Evolutionary conservation across 2,113 vertebrate genomes (phyloP), one percentile per base, ranked within the genome.

Genomic region (Promerops cafer): DNA sequence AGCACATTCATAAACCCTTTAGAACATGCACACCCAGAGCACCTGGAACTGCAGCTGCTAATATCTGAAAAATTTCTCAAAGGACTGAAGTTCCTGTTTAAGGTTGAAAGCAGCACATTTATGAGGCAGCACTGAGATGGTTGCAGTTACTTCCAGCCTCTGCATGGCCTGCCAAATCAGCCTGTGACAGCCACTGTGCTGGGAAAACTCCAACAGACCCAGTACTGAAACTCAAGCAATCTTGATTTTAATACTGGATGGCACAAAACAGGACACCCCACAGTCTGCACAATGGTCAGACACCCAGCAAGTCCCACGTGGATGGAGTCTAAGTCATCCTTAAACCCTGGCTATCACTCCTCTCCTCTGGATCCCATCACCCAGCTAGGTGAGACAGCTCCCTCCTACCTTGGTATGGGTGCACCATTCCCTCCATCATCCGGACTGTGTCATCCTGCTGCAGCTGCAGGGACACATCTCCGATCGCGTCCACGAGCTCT

Each of bases 401-500:
- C 33, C 39, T 69, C 93, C 78, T 97, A 99, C 99, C 99, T 98
- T 98, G 98, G 97, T 99, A 99, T 0, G 99, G 99, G 72, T 99
- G 99, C 26, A 98, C 98, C 99, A 99, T 99, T 61, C 99, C 99
- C 33, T 99, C 98, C 95, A 98, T 92, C 98, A 99, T 96, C 78
- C 96, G 94, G 77, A 99, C 98, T 0, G 98, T 98, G 96, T 99
- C 96, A 9, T 99, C 98, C 2, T 94, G 98, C 97, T 98, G 98
- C 23, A 99, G 85, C 93, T 99, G 99, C 94, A 99, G 97, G 26
- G 99, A 99, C 64, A 99, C 96, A 1, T 99, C 99, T 9, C 99
- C 98, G 63, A 99, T 98, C 0, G 99, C 99, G 0, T 97, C 98
- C 97, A 99, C 99, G 11, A 99, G 97, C 61, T 99, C 98, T 0